phyloP scores from a whole-genome alignment of 2,888 invertebrate genomes.

The Folsomia candida region DNA sequence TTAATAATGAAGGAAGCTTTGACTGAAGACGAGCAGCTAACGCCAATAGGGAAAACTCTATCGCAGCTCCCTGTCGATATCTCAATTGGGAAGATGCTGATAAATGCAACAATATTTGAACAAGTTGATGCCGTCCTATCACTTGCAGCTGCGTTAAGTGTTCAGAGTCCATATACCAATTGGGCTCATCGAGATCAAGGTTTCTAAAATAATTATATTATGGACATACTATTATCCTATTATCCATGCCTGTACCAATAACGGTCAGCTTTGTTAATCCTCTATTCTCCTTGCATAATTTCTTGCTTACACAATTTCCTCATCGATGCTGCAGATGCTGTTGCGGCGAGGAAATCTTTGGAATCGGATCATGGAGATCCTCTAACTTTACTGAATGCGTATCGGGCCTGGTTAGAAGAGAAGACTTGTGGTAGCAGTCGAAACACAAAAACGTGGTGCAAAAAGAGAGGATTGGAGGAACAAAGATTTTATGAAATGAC shows the following conservation, averaged over 20 bases:
- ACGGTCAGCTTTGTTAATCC: too few relatives aligned
- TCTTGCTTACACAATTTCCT: too few relatives aligned
- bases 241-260: too few relatives aligned
- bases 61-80: slow-evolving; percentile 92
- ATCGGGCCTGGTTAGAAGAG: slow-evolving; percentile 82
- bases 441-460: slow-evolving; percentile 76
- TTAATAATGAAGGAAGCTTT: slow-evolving; percentile 66
- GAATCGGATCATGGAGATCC: slow-evolving; percentile 97
- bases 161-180: slow-evolving; percentile 89
- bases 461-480: slow-evolving; percentile 86
- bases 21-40: slow-evolving; percentile 74
- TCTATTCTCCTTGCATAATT: too few relatives aligned
- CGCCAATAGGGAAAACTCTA: slow-evolving; percentile 79
- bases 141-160: slow-evolving; percentile 85
- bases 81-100: slow-evolving; percentile 90
- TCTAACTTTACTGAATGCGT: slow-evolving; percentile 80
- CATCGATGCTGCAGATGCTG: too few relatives aligned
- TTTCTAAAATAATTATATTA: too few relatives aligned
- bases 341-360: slow-evolving; percentile 71
- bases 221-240: too few relatives aligned
- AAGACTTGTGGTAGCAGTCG: slow-evolving; percentile 60
- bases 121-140: slow-evolving; percentile 85
- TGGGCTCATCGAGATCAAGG: slow-evolving; percentile 78
- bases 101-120: slow-evolving; percentile 84
- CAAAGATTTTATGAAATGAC: slow-evolving; percentile 95